These are phyloP conservation scores for Alethe castanea DNA, from an alignment of 2,113 vertebrate species.

Conservation along the genomic window DNA sequence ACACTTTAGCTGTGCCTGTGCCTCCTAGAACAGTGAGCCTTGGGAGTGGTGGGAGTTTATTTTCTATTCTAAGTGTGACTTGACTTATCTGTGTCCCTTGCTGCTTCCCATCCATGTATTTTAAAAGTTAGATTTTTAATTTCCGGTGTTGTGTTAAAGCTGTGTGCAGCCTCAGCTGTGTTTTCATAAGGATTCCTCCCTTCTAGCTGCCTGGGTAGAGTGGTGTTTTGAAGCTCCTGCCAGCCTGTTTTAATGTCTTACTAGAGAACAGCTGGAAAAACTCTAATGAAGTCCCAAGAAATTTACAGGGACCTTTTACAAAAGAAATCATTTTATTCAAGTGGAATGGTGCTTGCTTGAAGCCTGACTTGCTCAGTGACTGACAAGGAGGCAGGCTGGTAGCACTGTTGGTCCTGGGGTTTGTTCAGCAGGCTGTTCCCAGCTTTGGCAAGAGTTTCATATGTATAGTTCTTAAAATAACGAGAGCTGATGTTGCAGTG, in stretches of 20 bases:
- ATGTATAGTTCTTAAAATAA: background rate
- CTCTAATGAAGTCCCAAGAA: conserved; percentile 14
- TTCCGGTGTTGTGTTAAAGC: conserved; percentile 61
- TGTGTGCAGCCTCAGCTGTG: conserved; percentile 26
- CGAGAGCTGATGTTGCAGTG: background rate
- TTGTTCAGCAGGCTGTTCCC: background rate
- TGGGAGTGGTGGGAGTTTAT: background rate
- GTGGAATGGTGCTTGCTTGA: background rate
- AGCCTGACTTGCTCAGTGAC: background rate
- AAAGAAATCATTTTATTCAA: background rate
- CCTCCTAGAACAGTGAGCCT: background rate
- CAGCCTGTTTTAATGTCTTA: background rate
- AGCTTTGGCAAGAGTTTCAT: background rate
- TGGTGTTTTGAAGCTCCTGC: conserved; percentile 28
- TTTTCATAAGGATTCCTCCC: conserved; percentile 62
- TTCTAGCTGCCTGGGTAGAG: background rate
- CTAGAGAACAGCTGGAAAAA: conserved; percentile 44
- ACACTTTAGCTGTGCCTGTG: conserved; percentile 36
- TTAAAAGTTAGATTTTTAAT: conserved; percentile 43
- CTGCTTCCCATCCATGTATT: background rate
- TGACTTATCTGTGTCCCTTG: background rate
- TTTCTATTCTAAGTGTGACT: background rate
- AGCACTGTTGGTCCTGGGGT: background rate
- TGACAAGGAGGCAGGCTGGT: background rate
- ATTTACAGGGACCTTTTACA: background rate